Evolutionary conservation across 2,113 vertebrate species (phyloP).

Genomic region (Siniperca chuatsi): DNA sequence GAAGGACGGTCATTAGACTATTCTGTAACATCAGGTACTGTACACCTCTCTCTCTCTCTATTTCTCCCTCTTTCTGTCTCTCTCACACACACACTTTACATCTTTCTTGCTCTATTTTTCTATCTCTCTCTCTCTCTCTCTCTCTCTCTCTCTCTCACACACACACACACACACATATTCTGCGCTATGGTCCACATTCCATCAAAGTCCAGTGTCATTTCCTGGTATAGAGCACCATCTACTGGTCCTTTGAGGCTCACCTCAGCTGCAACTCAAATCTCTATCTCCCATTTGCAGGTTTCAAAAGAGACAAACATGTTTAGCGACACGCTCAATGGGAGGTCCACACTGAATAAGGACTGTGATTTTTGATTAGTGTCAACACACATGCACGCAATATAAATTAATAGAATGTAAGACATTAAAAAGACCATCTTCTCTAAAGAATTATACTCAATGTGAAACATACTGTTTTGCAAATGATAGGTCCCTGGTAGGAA

Average conservation of each 20-base stretch:
- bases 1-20: slow-evolving; percentile 82
- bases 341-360: slow-evolving; percentile 2
- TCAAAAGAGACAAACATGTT: slow-evolving; percentile 15
- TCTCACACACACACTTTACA: slow-evolving; percentile 55
- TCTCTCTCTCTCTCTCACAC: slow-evolving; percentile 8
- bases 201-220: slow-evolving; percentile 55
- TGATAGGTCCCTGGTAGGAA: not conserved
- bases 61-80: slow-evolving; percentile 22
- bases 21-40: slow-evolving; percentile 79
- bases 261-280: slow-evolving; percentile 15
- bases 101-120: slow-evolving; percentile 74
- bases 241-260: slow-evolving; percentile 35
- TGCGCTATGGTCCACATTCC: slow-evolving; percentile 56
- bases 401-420: not conserved
- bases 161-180: slow-evolving; percentile 33
- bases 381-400: not conserved
- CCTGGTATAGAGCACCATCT: slow-evolving; percentile 77
- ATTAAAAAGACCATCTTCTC: not conserved
- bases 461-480: not conserved
- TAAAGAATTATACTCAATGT: not conserved
- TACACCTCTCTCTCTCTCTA: slow-evolving; percentile 50
- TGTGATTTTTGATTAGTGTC: slow-evolving; percentile 9
- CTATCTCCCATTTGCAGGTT: not conserved
- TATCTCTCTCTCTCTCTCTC: slow-evolving; percentile 30
- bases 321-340: not conserved